Percentiles rank a stretch among this genome's conserved stretches.
Conservation (phyloP, 2,888 invertebrate genomes). For the Acleris emargana region DNA sequence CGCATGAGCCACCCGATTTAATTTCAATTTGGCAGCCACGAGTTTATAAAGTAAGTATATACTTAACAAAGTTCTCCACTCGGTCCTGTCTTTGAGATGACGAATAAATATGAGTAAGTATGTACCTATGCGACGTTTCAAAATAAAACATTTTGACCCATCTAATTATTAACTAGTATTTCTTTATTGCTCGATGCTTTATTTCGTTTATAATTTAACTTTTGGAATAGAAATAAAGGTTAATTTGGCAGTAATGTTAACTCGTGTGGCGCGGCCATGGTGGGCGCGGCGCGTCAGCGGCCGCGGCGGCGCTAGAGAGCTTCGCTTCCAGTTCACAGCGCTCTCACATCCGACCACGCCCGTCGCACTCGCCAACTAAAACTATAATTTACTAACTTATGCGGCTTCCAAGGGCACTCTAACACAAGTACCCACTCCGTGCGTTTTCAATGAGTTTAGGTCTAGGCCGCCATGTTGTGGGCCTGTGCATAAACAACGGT, state of each 20-base stretch:
- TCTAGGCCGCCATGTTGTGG: slow-evolving; percentile 26
- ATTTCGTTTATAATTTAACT: too few species aligned
- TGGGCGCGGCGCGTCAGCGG: slow-evolving; percentile 15
- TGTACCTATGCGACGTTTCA: too few species aligned
- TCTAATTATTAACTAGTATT: too few species aligned
- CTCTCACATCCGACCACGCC: slow-evolving; percentile 15
- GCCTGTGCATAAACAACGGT: slow-evolving; percentile 12
- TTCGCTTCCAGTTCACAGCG: slow-evolving; percentile 13
- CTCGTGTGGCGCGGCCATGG: neutral
- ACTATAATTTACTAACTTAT: slow-evolving; percentile 35
- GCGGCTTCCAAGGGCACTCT: slow-evolving; percentile 28
- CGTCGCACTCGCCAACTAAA: slow-evolving; percentile 30
- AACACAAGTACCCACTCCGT: slow-evolving; percentile 17
- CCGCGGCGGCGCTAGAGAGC: slow-evolving; percentile 5
- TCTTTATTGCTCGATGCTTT: too few species aligned
- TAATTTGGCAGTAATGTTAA: neutral
- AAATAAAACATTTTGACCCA: too few species aligned
- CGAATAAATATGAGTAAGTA: too few species aligned
- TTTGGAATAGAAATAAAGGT: neutral
- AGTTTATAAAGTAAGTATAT: too few species aligned
- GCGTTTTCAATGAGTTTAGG: slow-evolving; percentile 15
- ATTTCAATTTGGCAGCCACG: too few species aligned
- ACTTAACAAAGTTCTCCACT: too few species aligned
- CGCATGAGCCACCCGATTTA: too few species aligned
- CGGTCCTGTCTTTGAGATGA: too few species aligned